Conservation (phyloP, 2,797 vertebrate species). For the Cephalopachus bancanus region DNA sequence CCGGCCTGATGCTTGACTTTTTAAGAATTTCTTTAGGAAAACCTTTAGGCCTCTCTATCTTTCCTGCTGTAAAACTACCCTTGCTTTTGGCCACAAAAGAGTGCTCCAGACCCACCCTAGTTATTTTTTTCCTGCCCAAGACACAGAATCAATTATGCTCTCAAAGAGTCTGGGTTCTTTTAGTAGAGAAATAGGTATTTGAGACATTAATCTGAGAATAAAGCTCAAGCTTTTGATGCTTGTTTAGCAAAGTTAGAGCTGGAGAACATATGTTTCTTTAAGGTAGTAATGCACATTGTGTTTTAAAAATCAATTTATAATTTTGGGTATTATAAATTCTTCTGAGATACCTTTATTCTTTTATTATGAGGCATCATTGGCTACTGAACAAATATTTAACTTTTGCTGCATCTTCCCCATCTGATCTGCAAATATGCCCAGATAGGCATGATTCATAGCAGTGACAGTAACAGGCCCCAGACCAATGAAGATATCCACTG, state of each 20-base stretch:
- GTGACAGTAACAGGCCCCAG: neutral
- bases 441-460: accelerated
- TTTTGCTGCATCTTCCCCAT: accelerated
- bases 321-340: neutral
- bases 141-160: neutral
- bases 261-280: neutral
- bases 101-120: neutral
- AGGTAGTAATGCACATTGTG: neutral
- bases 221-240: neutral
- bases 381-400: neutral
- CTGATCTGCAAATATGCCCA: neutral
- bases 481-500: neutral
- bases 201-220: neutral
- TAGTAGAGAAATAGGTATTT: neutral
- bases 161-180: neutral
- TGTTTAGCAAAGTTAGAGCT: neutral
- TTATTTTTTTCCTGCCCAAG: neutral
- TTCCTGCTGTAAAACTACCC: neutral
- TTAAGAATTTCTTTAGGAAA: too few species aligned
- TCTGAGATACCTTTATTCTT: neutral
- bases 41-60: neutral
- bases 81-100: conserved; percentile 9
- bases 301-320: neutral
- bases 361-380: neutral
- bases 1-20: too few species aligned